Percentiles rank a stretch among this genome's conserved stretches.
Evolutionary conservation across 2,113 vertebrate genomes (phyloP).

Genomic region (Trichechus manatus): DNA sequence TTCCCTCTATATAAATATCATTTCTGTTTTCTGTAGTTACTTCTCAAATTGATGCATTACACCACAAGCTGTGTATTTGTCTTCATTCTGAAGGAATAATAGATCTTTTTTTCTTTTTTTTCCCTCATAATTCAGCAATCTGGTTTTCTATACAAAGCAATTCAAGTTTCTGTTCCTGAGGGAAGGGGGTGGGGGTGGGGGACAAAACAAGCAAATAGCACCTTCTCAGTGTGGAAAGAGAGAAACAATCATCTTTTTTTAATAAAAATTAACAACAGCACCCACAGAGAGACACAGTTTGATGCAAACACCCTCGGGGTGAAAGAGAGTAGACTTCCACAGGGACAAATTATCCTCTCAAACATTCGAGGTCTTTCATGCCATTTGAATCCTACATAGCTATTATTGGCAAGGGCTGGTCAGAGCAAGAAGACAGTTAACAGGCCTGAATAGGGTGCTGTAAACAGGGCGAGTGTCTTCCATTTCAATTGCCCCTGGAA

Average conservation of each 20-base stretch:
- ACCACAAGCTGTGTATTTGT: conserved; percentile 68
- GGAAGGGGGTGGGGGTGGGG: background rate
- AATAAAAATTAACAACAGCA: background rate
- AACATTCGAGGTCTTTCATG: background rate
- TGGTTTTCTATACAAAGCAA: conserved; percentile 66
- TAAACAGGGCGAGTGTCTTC: background rate
- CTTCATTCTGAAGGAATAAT: conserved; percentile 75
- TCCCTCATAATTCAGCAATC: conserved; percentile 74
- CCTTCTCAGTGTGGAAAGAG: background rate
- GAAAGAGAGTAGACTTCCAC: background rate
- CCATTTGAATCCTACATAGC: background rate
- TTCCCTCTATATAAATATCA: conserved; percentile 55
- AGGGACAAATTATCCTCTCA: background rate
- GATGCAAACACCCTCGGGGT: background rate
- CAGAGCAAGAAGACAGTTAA: background rate
- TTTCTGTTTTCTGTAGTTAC: conserved; percentile 72
- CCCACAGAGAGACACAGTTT: background rate
- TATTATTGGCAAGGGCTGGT: background rate
- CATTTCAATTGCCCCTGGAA: conserved; percentile 53
- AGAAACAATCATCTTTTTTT: background rate
- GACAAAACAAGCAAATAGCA: conserved; percentile 26
- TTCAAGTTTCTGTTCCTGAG: conserved; percentile 68
- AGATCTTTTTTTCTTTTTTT: conserved; percentile 6
- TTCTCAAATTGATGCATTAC: conserved; percentile 70
- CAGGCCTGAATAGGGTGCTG: background rate